phyloP scores from a whole-genome alignment of 2,113 vertebrate species.

The Mastomys coucha region DNA sequence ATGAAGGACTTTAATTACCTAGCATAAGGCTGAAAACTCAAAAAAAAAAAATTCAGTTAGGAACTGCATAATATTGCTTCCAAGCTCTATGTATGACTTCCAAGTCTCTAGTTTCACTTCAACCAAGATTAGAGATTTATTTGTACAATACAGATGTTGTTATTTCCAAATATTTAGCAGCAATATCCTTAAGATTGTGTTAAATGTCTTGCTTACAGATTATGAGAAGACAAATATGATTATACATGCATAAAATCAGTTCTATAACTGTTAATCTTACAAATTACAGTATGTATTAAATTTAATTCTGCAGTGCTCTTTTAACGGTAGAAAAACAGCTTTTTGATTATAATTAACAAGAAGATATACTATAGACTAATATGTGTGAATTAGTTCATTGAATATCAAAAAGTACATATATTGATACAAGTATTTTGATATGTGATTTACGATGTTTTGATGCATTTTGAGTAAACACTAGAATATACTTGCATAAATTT shows the following conservation, averaged over 20 bases:
- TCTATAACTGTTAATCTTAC: background rate
- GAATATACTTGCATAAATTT: background rate
- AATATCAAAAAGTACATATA: slow-evolving; percentile 1
- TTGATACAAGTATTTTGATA: background rate
- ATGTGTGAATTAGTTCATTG: background rate
- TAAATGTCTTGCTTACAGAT: background rate
- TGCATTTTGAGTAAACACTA: background rate
- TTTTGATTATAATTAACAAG: background rate
- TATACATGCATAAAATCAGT: background rate
- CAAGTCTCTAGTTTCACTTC: background rate
- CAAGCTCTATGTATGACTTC: background rate
- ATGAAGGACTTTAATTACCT: slow-evolving; percentile 68
- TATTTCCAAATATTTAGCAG: background rate
- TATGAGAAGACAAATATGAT: background rate
- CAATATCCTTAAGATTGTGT: background rate
- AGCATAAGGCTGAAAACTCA: background rate
- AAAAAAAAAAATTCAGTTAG: background rate
- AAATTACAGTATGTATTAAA: background rate
- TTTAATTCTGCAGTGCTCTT: background rate
- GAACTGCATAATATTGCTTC: background rate
- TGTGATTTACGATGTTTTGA: background rate
- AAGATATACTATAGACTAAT: background rate
- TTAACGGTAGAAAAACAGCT: background rate
- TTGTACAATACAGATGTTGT: background rate
- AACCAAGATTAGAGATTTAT: background rate